Conservation (phyloP, 37 sponge, comb jelly and placozoan species). For the Cladorhizidae sp. region DNA sequence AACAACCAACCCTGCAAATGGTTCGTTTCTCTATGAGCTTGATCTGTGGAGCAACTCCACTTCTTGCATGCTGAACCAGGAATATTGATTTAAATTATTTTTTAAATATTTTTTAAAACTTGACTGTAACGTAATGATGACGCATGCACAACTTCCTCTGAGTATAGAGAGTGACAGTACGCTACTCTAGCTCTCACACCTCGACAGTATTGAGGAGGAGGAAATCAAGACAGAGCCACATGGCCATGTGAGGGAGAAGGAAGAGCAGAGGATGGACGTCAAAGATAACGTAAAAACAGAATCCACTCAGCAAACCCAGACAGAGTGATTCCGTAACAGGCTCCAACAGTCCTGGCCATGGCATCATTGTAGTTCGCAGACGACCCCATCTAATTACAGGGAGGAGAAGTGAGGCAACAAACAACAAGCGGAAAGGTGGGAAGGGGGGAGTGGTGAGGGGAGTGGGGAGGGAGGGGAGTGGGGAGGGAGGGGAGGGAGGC, state of each 20-base stretch:
- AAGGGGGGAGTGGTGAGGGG: too few relatives aligned
- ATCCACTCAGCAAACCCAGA: constrained; percentile 44
- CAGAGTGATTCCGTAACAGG: constrained; percentile 81
- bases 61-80: too few relatives aligned
- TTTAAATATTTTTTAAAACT: too few relatives aligned
- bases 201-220: constrained; percentile 17
- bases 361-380: constrained; percentile 79
- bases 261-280: constrained; percentile 6
- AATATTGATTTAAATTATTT: too few relatives aligned
- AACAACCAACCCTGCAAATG: too few relatives aligned
- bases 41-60: too few relatives aligned
- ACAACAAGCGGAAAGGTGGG: too few relatives aligned
- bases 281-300: constrained; percentile 17
- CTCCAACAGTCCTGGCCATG: constrained; percentile 71
- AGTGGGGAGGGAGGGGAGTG: too few relatives aligned
- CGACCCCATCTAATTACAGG: constrained; percentile 66
- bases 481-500: too few relatives aligned
- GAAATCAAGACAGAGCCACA: constrained; percentile 43
- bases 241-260: constrained; percentile 3
- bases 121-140: background rate
- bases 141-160: background rate
- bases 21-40: too few relatives aligned
- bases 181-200: background rate
- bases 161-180: background rate
- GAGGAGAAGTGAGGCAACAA: too few relatives aligned